These are phyloP conservation scores for Cinclus mexicanus DNA, from an alignment of 2,113 vertebrate species.

Conservation along the genomic window DNA sequence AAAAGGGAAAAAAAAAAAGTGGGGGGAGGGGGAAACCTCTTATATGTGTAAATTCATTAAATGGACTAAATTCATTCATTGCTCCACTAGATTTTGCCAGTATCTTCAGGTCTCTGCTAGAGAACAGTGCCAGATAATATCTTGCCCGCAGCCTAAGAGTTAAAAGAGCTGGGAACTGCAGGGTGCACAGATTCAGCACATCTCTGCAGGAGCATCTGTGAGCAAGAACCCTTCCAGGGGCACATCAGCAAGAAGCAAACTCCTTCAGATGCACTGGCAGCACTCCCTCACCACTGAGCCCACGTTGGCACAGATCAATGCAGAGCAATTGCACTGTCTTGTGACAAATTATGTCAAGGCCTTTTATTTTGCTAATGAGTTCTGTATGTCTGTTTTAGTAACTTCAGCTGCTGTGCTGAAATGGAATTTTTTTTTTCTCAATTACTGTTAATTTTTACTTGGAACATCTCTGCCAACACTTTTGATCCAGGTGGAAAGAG, in stretches of 20 bases:
- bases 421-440: conserved; percentile 4
- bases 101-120: not conserved
- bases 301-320: not conserved
- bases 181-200: not conserved
- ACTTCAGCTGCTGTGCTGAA: not conserved
- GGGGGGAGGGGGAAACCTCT: not conserved
- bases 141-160: not conserved
- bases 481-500: conserved; percentile 16
- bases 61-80: not conserved
- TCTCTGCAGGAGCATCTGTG: not conserved
- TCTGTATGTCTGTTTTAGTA: not conserved
- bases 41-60: not conserved
- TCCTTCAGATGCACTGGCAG: not conserved
- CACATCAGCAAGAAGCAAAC: not conserved
- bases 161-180: not conserved
- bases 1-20: no score
- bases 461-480: not conserved
- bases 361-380: conserved; percentile 33
- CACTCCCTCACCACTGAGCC: not conserved
- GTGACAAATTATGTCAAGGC: not conserved
- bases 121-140: not conserved
- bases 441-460: conserved; percentile 29
- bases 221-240: not conserved
- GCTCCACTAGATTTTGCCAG: not conserved
- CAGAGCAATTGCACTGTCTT: not conserved